A percentile compares a stretch with the other conserved stretches of the same genome.
Conservation (phyloP, 2,113 vertebrate species). For the Platysteira castanea region DNA sequence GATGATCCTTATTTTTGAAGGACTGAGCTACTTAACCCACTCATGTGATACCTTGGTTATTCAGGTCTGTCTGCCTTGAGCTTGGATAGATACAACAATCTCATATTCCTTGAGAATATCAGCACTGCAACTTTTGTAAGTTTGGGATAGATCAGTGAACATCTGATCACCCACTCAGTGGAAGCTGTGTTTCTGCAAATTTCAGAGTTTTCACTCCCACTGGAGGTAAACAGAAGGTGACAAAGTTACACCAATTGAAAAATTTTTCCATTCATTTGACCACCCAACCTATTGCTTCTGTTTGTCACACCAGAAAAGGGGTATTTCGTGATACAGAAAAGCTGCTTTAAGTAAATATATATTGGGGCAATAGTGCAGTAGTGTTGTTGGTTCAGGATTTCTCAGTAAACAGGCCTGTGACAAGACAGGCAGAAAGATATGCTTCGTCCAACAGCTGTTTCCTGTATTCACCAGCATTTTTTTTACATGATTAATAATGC, state of each 20-base stretch:
- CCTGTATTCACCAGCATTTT: slow-evolving; percentile 18
- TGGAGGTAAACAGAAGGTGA: background rate
- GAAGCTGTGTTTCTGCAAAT: background rate
- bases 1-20: background rate
- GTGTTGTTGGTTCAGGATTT: background rate
- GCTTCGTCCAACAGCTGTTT: slow-evolving; percentile 20
- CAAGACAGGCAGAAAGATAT: background rate
- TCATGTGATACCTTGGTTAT: background rate
- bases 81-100: background rate
- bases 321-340: background rate
- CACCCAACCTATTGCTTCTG: background rate
- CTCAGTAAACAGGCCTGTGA: background rate
- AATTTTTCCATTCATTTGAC: background rate
- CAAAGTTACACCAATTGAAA: background rate
- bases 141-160: background rate
- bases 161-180: fast-evolving
- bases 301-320: background rate
- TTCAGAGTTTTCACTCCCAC: background rate
- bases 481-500: slow-evolving; percentile 27
- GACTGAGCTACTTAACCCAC: background rate
- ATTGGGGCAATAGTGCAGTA: background rate
- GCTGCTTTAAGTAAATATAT: background rate
- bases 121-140: background rate
- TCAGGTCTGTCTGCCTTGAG: background rate
- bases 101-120: background rate